Conservation (phyloP, 2,797 vertebrate genomes). For the Etheostoma perlongum region DNA sequence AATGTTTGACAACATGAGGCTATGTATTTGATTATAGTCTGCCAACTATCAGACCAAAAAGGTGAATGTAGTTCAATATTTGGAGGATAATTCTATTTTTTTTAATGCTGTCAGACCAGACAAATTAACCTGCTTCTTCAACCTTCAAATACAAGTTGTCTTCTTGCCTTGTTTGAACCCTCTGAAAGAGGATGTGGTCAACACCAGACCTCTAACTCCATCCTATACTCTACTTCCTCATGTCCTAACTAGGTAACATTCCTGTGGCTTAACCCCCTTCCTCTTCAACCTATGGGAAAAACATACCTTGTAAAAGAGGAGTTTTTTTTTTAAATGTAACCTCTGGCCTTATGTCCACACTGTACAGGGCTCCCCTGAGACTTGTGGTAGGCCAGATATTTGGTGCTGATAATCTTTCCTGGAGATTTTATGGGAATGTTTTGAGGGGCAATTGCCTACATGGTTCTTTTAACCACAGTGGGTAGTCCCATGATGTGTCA, state of each 20-base stretch:
- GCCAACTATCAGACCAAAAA: constrained; percentile 43
- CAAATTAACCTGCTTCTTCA: constrained; percentile 2
- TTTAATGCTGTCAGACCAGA: not conserved
- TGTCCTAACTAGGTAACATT: constrained; percentile 75
- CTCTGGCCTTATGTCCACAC: constrained; percentile 52
- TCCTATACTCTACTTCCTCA: constrained; percentile 30
- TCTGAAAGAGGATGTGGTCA: constrained; percentile 34
- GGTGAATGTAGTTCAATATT: constrained; percentile 3
- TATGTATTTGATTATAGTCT: constrained; percentile 37
- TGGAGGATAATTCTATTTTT: constrained; percentile 6
- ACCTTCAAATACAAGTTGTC: constrained; percentile 1
- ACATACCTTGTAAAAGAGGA: constrained; percentile 59
- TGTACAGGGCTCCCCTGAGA: constrained; percentile 44
- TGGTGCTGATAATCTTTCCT: constrained; percentile 67
- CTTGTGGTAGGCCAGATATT: constrained; percentile 56
- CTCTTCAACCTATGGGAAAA: constrained; percentile 54
- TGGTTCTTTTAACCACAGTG: constrained; percentile 25
- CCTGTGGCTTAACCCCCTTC: constrained; percentile 69
- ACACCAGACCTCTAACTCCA: constrained; percentile 26
- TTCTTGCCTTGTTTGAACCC: constrained; percentile 39
- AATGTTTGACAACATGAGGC: constrained; percentile 13
- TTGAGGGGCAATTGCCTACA: constrained; percentile 35
- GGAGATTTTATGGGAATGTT: constrained; percentile 58
- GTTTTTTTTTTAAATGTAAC: constrained; percentile 47
- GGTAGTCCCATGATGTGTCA: constrained; percentile 10